Base-by-base conservation (phyloP, 53 echinoderm and acorn worm species). In the Henricia sp. region DNA sequence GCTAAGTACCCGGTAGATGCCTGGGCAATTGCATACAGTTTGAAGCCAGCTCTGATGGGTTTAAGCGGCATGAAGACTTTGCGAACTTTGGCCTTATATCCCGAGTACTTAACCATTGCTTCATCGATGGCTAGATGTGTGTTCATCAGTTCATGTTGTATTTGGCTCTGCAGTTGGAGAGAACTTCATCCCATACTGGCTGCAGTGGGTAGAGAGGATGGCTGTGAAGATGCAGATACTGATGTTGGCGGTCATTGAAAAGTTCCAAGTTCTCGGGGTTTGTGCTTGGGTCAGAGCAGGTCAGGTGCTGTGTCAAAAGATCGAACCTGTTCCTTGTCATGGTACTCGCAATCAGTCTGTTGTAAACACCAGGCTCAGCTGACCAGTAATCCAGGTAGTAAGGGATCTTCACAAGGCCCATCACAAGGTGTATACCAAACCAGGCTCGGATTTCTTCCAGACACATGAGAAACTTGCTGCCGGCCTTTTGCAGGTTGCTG, bases 41-140 rank as follows among this genome's bases (percentile, higher is more conserved):
- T 71, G 46, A 84, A 71, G 4, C 84, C 84, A 27, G 41, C 26
- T 40, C 84, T 37, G 42, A 71, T 84, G 3, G 71, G 84, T 32
- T 84, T 84, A 16, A 83, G 37, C 39, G 68, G 83, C 83, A 67
- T 83, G 52, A 67, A 83, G 17, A 64, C 50, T 25, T n/a, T n/a
- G n/a, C n/a, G n/a, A n/a, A n/a, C n/a, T n/a, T 83, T 51, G 32
- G 83, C 67, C 23, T 67, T 53, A 50, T 68, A 82, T 0, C 67
- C 82, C 3, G 29, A 30, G 35, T 82, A 82, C 24, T 53, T 67
- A 1, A 84, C 40, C 68, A 69, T 70, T 21, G 84, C 84, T 23
- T 84, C 84, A 41, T 70, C 56, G 20, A 84, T 50, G 30, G 70
- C 17, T n/a, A 84, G 28, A 23, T 71, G 28, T 26, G 29, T 52